Evolutionary conservation across 2,888 invertebrate genomes (phyloP), one percentile per base, ranked within the genome.

Genomic region (Hemithea aestivaria): DNA sequence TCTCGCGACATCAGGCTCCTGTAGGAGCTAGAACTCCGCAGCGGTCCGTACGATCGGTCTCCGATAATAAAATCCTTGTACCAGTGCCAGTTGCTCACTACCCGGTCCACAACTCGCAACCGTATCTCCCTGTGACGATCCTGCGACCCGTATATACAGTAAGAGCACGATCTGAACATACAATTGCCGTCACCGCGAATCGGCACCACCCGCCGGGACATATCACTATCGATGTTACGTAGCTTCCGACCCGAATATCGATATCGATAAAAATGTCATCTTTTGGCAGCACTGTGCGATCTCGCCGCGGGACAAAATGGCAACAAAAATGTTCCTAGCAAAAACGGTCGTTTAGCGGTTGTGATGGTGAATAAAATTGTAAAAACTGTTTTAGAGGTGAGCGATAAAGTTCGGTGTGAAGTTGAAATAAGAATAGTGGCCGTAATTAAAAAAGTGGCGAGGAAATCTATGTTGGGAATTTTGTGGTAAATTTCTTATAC

Each of bases 1-100:
- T 84, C 81, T 12, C 66, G 54, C 0, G 72, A 63, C 83, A 84
- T 83, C 31, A 78, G 46, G n/a, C 45, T 57, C 16, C 63, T 48
- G 35, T 83, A 84, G 39, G 81, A 78, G 1, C 47, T 29, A 1
- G 74, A 48, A 7, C 39, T 55, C 5, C 47, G 43, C 45, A 83
- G 38, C 1, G 49, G 40, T 0, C 79, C 74, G 50, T 84, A 83
- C 2, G 84, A 84, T 0, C 58, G 59, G 51, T 83, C 84, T 0
- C 83, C 82, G 24, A 84, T 75, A 20, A 84, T 79, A 35, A 83
- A 84, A 41, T 84, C 78, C 41, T 76, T 83, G 45, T 83, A 84
- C 25, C 75, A 58, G 26, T 59, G 45, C 84, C 83, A 84, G 47
- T 81, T 69, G 7, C 60, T 55, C 2, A 75, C 72, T 2, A 84